Evolutionary conservation across 2,888 invertebrate genomes (phyloP).

Genomic region (Dichetophora obliterata): DNA sequence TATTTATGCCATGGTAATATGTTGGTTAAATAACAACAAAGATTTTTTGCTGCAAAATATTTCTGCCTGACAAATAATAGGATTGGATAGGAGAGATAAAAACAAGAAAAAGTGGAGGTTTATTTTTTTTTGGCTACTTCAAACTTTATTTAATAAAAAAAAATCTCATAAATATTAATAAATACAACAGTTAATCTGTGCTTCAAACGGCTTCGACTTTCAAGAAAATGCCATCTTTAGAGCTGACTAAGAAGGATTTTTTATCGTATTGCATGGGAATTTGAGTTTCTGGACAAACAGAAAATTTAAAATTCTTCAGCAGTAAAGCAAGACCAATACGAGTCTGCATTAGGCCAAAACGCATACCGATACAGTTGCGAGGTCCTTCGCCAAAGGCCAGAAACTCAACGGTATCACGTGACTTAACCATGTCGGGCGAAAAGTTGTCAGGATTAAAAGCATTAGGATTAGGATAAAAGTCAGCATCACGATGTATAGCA

Average conservation of each 20-base stretch:
- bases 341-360: conserved; percentile 64
- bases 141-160: too few relatives aligned
- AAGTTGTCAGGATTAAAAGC: conserved; percentile 76
- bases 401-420: conserved; percentile 68
- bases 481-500: conserved; percentile 73
- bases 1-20: neutral
- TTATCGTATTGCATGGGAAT: conserved; percentile 53
- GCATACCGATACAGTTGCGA: conserved; percentile 63
- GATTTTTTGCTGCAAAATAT: too few relatives aligned
- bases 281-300: conserved; percentile 53
- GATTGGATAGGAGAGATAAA: too few relatives aligned
- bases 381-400: conserved; percentile 66
- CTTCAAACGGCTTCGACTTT: conserved; percentile 38
- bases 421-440: conserved; percentile 71
- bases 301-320: conserved; percentile 58
- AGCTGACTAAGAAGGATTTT: conserved; percentile 45
- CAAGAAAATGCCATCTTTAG: conserved; percentile 53
- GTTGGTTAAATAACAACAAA: too few relatives aligned
- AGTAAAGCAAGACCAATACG: conserved; percentile 58
- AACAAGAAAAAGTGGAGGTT: too few relatives aligned
- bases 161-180: too few relatives aligned
- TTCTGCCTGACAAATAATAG: too few relatives aligned
- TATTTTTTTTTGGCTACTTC: too few relatives aligned
- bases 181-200: too few relatives aligned
- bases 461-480: conserved; percentile 72